These are phyloP conservation scores for Palythoa grandiflora DNA, from an alignment of 92 coral and sea anemone species.

Conservation along the genomic window DNA sequence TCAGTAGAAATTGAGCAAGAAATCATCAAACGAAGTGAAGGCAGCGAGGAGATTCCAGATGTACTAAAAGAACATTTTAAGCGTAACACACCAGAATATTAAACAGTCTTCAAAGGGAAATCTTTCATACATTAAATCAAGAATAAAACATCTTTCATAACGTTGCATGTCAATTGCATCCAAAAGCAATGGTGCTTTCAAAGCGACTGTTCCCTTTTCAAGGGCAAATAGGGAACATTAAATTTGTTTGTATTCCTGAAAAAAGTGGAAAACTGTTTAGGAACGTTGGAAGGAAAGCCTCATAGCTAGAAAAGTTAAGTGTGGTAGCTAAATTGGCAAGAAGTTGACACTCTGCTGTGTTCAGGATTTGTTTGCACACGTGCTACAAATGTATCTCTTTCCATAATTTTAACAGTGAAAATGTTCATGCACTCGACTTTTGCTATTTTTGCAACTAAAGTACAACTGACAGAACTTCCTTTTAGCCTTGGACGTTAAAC, in stretches of 20 bases:
- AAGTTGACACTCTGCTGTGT: too few species aligned
- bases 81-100: constrained; percentile 73
- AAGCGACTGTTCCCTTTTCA: neutral
- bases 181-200: neutral
- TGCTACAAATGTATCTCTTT: too few species aligned
- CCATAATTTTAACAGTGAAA: too few species aligned
- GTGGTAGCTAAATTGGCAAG: too few species aligned
- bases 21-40: constrained; percentile 73
- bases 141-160: neutral
- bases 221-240: neutral
- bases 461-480: neutral
- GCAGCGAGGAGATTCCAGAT: constrained; percentile 80
- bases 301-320: too few species aligned
- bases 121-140: neutral
- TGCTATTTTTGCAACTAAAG: neutral
- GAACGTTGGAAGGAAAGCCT: too few species aligned
- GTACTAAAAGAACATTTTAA: constrained; percentile 95
- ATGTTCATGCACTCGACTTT: neutral
- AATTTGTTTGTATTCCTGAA: neutral
- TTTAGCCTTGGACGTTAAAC: neutral
- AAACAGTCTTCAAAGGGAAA: neutral
- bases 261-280: too few species aligned
- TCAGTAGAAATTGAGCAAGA: constrained; percentile 84
- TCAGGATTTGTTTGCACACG: too few species aligned
- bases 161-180: neutral